These are phyloP conservation scores for Danio kyathit DNA, from an alignment of 2,797 vertebrate genomes.

Conservation along the genomic window DNA sequence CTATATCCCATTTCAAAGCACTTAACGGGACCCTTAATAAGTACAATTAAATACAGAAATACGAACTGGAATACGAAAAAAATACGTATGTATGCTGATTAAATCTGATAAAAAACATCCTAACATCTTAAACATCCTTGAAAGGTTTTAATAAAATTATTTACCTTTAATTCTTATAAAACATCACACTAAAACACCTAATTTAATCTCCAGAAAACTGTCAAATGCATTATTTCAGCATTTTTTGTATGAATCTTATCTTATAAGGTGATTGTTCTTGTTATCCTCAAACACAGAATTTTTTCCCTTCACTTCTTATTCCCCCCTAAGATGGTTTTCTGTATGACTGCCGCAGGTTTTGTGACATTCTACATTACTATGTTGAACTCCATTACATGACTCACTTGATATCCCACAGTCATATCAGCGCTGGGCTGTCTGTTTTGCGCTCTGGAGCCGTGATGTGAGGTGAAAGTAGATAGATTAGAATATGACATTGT, in stretches of 20 bases:
- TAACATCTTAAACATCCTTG: no score
- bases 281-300: background rate
- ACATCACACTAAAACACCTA: conserved; percentile 38
- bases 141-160: no score
- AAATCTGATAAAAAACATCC: no score
- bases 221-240: background rate
- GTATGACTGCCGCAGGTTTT: background rate
- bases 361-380: background rate
- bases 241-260: background rate
- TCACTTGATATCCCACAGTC: conserved; percentile 2
- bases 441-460: background rate
- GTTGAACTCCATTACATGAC: conserved; percentile 21
- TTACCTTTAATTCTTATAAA: background rate
- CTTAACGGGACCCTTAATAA: no score
- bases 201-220: background rate
- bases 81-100: no score
- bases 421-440: background rate
- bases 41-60: no score
- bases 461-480: conserved; percentile 71
- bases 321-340: background rate
- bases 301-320: background rate
- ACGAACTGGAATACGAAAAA: no score
- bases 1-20: no score
- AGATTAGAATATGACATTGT: conserved; percentile 74
- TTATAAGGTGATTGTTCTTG: background rate